These are phyloP conservation scores for Microplitis manilae DNA, from an alignment of 2,888 invertebrate genomes.

Conservation along the genomic window DNA sequence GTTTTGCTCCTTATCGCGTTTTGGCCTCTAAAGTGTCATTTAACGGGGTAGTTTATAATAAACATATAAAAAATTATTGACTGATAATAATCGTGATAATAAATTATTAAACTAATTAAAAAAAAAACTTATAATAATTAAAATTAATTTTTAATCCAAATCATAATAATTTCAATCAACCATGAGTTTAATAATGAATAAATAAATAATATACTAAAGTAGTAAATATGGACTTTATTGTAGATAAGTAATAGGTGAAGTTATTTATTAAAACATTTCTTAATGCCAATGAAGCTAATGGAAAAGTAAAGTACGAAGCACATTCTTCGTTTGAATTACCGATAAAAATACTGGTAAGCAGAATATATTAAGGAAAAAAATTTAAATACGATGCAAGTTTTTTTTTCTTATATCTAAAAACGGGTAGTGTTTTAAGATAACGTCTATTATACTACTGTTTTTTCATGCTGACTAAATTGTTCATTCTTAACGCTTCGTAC, in stretches of 20 bases:
- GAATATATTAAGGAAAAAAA: constrained; percentile 29
- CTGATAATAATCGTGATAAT: background rate
- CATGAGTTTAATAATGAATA: background rate
- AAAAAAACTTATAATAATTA: constrained; percentile 8
- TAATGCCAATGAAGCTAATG: background rate
- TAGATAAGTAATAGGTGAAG: constrained; percentile 24
- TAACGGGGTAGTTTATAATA: background rate
- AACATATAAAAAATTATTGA: background rate
- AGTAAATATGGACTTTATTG: too few species aligned
- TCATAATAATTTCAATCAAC: background rate
- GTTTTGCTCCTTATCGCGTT: constrained; percentile 1
- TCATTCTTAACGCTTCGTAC: constrained; percentile 25
- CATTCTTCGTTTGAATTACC: constrained; percentile 4
- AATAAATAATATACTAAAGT: background rate
- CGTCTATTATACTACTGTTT: background rate
- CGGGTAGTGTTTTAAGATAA: background rate
- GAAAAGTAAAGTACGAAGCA: constrained; percentile 33
- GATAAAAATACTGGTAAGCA: constrained; percentile 33
- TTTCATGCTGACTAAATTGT: constrained; percentile 32
- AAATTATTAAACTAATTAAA: background rate
- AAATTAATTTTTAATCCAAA: background rate
- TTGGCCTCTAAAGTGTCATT: constrained; percentile 9
- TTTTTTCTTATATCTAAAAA: background rate
- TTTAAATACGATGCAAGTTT: constrained; percentile 14
- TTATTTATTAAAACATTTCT: constrained; percentile 16